Conservation (phyloP, 2,888 invertebrate species). For the Acrocyrtus sp. region DNA sequence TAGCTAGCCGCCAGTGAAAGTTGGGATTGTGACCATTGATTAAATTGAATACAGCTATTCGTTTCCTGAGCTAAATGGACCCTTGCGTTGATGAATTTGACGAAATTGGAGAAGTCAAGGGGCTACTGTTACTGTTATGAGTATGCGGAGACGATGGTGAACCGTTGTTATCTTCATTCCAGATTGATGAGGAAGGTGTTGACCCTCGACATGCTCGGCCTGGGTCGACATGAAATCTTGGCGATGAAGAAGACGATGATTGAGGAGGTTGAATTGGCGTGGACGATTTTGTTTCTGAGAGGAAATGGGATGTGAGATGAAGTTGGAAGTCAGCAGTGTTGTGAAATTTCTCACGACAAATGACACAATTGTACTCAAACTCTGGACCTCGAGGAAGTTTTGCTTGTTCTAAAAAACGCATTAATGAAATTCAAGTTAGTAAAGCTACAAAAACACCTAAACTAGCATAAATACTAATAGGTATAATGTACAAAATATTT, state of each 20-base stretch:
- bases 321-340: constrained; percentile 58
- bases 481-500: too few relatives aligned
- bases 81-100: constrained; percentile 40
- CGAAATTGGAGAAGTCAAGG: constrained; percentile 32
- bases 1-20: background rate
- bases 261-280: constrained; percentile 22
- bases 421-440: background rate
- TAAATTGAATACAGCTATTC: background rate
- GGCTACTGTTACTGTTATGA: constrained; percentile 19
- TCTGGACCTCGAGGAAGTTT: constrained; percentile 37
- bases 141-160: constrained; percentile 18
- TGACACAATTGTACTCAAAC: constrained; percentile 58
- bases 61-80: constrained; percentile 39
- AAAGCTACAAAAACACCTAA: background rate
- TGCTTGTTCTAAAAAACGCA: constrained; percentile 32
- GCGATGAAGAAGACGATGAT: constrained; percentile 4
- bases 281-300: constrained; percentile 39
- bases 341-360: constrained; percentile 59
- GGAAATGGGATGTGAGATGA: constrained; percentile 60
- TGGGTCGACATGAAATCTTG: background rate
- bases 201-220: background rate
- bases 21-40: background rate
- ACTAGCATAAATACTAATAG: background rate
- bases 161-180: constrained; percentile 21
- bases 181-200: background rate